These are phyloP conservation scores for Aphelocoma californica DNA, from an alignment of 2,797 vertebrate genomes.

Conservation along the genomic window DNA sequence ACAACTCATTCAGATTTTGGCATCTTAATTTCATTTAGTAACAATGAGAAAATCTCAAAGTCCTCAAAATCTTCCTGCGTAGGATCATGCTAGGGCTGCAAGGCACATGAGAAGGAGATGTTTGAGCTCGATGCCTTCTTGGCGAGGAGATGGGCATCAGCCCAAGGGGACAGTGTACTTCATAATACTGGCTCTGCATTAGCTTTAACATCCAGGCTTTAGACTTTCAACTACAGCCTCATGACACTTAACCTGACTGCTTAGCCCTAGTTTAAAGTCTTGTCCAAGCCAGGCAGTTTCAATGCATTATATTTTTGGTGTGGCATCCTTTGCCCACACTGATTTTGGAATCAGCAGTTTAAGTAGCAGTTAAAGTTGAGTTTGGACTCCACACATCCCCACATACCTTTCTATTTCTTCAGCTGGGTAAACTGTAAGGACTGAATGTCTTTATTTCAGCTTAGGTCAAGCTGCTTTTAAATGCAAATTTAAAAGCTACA, in stretches of 20 bases:
- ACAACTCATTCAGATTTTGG: background rate
- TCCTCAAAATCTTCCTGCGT: background rate
- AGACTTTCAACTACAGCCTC: background rate
- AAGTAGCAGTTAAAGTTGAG: background rate
- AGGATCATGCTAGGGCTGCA: background rate
- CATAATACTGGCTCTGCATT: accelerated
- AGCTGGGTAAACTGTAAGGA: background rate
- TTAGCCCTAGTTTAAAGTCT: background rate
- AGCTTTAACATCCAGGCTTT: background rate
- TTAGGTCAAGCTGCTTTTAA: background rate
- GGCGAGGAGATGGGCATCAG: accelerated
- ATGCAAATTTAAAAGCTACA: background rate
- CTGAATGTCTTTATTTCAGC: background rate
- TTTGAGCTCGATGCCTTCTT: background rate
- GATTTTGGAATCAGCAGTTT: background rate
- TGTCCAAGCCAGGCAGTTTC: background rate
- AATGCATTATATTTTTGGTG: background rate
- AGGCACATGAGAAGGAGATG: accelerated
- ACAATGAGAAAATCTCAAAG: background rate
- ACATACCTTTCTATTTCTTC: background rate
- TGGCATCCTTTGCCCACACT: background rate
- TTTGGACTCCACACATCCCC: background rate
- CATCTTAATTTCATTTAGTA: constrained; percentile 6
- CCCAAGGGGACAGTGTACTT: accelerated
- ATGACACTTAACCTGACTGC: background rate